Conservation (phyloP, 2,113 vertebrate species). For the Potamarius usumacintae region DNA sequence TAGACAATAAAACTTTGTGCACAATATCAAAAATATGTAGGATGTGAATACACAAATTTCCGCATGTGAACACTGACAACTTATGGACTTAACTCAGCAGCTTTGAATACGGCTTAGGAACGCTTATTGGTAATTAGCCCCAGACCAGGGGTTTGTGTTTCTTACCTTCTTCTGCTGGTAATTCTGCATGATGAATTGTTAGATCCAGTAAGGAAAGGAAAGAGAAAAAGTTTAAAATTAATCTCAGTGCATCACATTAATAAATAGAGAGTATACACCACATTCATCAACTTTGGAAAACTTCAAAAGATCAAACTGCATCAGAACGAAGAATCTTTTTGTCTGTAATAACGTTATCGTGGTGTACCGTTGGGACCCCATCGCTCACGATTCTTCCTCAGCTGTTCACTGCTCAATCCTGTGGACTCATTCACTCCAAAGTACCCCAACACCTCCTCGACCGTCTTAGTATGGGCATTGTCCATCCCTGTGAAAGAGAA, state of each 20-base stretch:
- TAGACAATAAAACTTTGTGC: not conserved
- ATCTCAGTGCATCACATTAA: not conserved
- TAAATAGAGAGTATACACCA: not conserved
- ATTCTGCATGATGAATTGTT: conserved; percentile 59
- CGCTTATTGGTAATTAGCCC: conserved; percentile 17
- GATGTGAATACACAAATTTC: not conserved
- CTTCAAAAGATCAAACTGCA: not conserved
- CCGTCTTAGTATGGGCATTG: conserved; percentile 79
- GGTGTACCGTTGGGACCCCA: conserved; percentile 76
- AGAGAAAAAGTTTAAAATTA: not conserved
- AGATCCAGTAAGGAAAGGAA: conserved; percentile 22
- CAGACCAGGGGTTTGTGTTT: not conserved
- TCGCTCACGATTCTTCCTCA: conserved; percentile 74
- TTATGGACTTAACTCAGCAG: no score
- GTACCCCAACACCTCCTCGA: conserved; percentile 76
- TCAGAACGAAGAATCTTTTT: not conserved
- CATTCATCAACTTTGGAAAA: not conserved
- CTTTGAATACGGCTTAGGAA: not conserved
- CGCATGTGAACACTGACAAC: not conserved
- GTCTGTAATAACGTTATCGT: not conserved
- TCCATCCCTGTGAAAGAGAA: conserved; percentile 70
- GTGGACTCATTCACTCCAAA: conserved; percentile 77
- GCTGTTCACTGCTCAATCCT: conserved; percentile 76
- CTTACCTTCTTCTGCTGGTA: conserved; percentile 78
- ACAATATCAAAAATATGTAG: not conserved